Base-by-base conservation (phyloP, 1,140 invertebrate species). In the Macrosteles quadrilineatus region DNA sequence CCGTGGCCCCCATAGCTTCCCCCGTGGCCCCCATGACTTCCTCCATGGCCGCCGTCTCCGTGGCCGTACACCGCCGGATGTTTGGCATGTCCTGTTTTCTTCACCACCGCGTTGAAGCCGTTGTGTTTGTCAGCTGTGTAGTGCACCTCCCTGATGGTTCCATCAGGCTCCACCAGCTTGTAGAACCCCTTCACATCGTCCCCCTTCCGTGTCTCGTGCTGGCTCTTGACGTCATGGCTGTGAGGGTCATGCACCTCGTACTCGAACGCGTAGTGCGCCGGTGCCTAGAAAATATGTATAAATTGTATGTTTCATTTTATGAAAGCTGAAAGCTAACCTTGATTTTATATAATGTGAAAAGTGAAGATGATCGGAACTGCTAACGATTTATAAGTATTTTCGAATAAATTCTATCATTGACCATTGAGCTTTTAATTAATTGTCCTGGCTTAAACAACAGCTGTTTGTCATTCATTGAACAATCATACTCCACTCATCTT, bases 221-320 rank as follows among this genome's bases (percentile, higher is more conserved):
- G 83, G 23, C 74, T 78, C 69, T 85, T 85, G 32, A 82, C 77
- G 76, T 87, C 85, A 30, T 81, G 81, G 1, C 83, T 85, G 36
- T 82, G 76, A 1, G 81, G 81, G 68, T 86, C 85, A 73, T 83
- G 80, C 2, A 87, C 85, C 17, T 81, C 82, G 75, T 87, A 87
- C 64, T 84, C 83, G 75, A 81, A 87, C 32, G 80, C 78, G 73
- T 87, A 87, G n/a, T 81, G 77, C 11, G 79, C 78, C 29, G 76
- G 67, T n/a, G 64, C 77, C 75, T 75, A 57, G 1, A 55, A 67
- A 57, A 12, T 43, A n/a, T n/a, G n/a, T n/a, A n/a, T n/a, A n/a
- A n/a, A n/a, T n/a, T n/a, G n/a, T n/a, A n/a, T 4, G 3, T n/a
- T n/a, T 2, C 4, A 6, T 3, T 50, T 19, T 17, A 19, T 50